Evolutionary conservation across 2,888 invertebrate species (phyloP).

Genomic region (Diarsia mendica): DNA sequence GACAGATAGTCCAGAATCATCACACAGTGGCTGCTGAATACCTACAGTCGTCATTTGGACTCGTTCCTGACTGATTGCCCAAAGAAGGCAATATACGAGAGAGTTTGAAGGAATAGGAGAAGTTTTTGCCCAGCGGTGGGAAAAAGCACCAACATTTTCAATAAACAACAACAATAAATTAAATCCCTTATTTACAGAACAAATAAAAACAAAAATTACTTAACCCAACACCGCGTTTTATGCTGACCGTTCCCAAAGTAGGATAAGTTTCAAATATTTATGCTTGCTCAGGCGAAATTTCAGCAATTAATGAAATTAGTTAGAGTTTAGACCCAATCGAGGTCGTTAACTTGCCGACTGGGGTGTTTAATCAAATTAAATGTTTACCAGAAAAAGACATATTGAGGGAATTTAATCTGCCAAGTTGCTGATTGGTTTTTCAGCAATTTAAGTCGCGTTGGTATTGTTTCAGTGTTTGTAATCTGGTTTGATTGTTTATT

Average conservation of each 20-base stretch:
- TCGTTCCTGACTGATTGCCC: no score
- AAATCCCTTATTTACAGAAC: conserved; percentile 24
- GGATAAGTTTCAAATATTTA: conserved; percentile 69
- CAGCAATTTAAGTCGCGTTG: conserved; percentile 39
- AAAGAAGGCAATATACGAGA: no score
- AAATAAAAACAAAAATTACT: conserved; percentile 58
- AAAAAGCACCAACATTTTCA: background rate
- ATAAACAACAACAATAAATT: conserved; percentile 18
- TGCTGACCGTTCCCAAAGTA: conserved; percentile 47
- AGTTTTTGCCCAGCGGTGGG: no score
- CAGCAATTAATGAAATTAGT: conserved; percentile 69
- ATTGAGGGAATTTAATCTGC: conserved; percentile 52
- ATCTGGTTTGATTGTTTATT: conserved; percentile 21
- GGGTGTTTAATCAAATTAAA: conserved; percentile 67
- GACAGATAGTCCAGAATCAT: no score
- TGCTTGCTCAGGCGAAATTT: conserved; percentile 66
- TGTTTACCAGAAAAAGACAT: conserved; percentile 64
- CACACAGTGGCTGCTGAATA: no score
- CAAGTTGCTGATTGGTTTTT: conserved; percentile 63
- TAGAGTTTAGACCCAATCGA: conserved; percentile 61
- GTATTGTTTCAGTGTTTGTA: conserved; percentile 36
- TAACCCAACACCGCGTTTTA: conserved; percentile 46
- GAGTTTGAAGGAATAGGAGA: no score
- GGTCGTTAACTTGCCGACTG: conserved; percentile 56
- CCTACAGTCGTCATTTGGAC: no score